Evolutionary conservation across 2,797 vertebrate genomes (phyloP).

Genomic region (Zenarchopterus dispar): DNA sequence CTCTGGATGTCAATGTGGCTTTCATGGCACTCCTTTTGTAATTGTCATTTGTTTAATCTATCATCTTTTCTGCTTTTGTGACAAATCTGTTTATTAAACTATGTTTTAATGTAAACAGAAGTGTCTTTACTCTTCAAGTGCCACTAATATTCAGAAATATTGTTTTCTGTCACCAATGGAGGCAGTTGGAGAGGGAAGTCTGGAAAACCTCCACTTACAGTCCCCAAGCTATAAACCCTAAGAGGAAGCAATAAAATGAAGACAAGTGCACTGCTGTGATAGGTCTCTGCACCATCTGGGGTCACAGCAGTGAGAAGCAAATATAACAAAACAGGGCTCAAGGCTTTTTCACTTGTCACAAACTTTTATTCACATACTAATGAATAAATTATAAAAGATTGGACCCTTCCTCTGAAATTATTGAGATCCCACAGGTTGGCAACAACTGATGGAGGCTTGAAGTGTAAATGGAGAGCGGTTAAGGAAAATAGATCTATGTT

Average conservation of each 20-base stretch:
- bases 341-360: constrained; percentile 13
- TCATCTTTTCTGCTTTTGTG: constrained; percentile 4
- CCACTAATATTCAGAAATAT: constrained; percentile 23
- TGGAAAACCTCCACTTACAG: constrained; percentile 40
- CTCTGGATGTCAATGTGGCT: constrained; percentile 2
- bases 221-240: constrained; percentile 35
- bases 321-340: constrained; percentile 6
- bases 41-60: constrained; percentile 20
- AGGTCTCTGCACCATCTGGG: constrained; percentile 33
- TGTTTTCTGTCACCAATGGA: constrained; percentile 41
- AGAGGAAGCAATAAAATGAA: constrained; percentile 38
- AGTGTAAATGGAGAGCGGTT: constrained; percentile 31
- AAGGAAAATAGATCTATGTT: constrained; percentile 36
- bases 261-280: constrained; percentile 14
- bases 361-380: constrained; percentile 23
- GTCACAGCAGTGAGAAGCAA: constrained; percentile 10
- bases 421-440: constrained; percentile 6
- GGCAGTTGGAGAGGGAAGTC: constrained; percentile 30
- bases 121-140: constrained; percentile 32
- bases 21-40: constrained; percentile 18
- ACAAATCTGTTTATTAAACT: constrained; percentile 44
- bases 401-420: background rate
- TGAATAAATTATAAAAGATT: constrained; percentile 37
- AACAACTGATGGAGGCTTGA: background rate
- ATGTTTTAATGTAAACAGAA: constrained; percentile 54